phyloP scores from a whole-genome alignment of 2,888 invertebrate species.

The Adineta ricciae region DNA sequence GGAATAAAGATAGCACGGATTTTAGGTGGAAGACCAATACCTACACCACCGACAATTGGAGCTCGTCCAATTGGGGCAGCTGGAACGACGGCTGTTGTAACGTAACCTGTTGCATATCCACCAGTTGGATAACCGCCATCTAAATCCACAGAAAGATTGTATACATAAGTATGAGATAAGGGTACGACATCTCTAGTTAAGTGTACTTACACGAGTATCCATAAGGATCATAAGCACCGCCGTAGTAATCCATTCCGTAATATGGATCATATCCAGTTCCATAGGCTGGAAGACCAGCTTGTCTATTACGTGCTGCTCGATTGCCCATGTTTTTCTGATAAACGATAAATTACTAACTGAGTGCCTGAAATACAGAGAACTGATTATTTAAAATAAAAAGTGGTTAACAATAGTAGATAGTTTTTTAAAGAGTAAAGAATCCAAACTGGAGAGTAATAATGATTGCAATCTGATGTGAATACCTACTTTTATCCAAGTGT shows the following conservation, averaged over 20 bases:
- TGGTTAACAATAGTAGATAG: no score
- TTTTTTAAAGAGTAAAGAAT: no score
- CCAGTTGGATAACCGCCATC: neutral
- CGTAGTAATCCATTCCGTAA: neutral
- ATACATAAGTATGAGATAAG: neutral
- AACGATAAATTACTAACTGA: neutral
- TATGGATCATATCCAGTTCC: neutral
- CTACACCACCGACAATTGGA: neutral
- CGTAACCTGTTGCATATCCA: neutral
- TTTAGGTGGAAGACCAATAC: neutral
- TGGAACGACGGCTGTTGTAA: neutral
- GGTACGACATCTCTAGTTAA: no score
- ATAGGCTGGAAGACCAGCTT: neutral
- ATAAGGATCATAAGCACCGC: neutral
- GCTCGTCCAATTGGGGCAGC: neutral
- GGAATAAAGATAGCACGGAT: neutral
- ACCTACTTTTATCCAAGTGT: neutral
- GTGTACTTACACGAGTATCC: neutral
- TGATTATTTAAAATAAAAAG: neutral
- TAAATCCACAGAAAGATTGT: neutral
- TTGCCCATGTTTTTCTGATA: neutral
- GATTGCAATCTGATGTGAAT: neutral
- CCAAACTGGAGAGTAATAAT: no score
- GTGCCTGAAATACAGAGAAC: neutral
- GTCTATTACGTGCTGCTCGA: neutral